Evolutionary conservation across 1,140 invertebrate species (phyloP), one percentile per base, ranked within the genome.

Genomic region (Galleria mellonella): DNA sequence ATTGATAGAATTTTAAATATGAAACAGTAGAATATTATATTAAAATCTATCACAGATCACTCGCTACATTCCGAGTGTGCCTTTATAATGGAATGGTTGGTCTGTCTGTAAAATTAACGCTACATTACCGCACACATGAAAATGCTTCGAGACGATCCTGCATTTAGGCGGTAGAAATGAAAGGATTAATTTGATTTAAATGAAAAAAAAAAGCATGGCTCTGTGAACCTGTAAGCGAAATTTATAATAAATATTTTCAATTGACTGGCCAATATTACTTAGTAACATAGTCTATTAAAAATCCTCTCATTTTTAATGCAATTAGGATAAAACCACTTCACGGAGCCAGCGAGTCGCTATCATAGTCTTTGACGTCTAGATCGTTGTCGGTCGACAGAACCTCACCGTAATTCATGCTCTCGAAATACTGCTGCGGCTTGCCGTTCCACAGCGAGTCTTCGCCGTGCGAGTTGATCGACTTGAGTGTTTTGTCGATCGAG

Each of bases 391-490:
- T 6, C 6, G 17, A 23, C 17, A 6, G 17, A 3, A 23, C 55
- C 47, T 51, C 59, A 27, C 58, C 64, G 58, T 81, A 74, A 40
- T 71, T 69, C 62, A 85, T 73, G 50, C 82, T 86, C 50, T 87
- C 85, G 53, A 83, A 87, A 57, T 81, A 83, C 33, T 73, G 69
- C 31, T 77, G 83, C 13, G 79, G 81, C 43, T 71, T 69, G 33
- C 71, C 74, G 55, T 72, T 72, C 82, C 82, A 87, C 40, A 84
- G 56, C 30, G 75, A 75, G 42, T 72, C 71, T 35, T 63, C 62
- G 17, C 17, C 17, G 36, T 38, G 53, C 13, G 62, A 63, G 43
- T 55, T 56, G 11, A 72, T 43, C 11, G 65, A 60, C 32, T 62
- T 63, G n/a, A 65, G 46, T 0, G 58, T 47, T 32, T 61, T 58